phyloP scores from a whole-genome alignment of 2,888 invertebrate genomes.

The Philhelius pedissequus region DNA sequence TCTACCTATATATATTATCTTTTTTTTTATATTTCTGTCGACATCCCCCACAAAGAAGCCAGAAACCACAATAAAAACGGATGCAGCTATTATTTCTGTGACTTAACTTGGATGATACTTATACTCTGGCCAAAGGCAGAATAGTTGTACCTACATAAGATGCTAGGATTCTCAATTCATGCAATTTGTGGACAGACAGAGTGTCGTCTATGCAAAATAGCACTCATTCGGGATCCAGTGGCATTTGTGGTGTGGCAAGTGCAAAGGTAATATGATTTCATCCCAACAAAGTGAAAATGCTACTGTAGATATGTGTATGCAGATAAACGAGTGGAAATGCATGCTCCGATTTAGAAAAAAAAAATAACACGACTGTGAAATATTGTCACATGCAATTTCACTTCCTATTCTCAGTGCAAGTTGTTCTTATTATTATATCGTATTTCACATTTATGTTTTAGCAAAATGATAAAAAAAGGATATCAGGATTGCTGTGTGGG shows the following conservation, averaged over 20 bases:
- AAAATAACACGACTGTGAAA: neutral
- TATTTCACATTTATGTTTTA: neutral
- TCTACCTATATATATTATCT: neutral
- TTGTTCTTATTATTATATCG: neutral
- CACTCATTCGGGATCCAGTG: constrained; percentile 22
- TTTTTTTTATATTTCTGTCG: neutral
- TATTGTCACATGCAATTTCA: neutral
- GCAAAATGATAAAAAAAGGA: neutral
- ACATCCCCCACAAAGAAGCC: neutral
- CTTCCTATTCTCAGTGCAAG: neutral
- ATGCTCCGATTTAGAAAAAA: neutral
- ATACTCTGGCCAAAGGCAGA: constrained; percentile 38
- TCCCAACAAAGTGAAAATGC: constrained; percentile 25
- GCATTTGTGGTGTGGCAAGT: constrained; percentile 35
- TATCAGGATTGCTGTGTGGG: neutral
- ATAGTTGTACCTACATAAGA: constrained; percentile 30
- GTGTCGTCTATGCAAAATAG: constrained; percentile 4
- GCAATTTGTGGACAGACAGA: constrained; percentile 31
- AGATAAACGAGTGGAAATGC: constrained; percentile 34
- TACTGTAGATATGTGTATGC: too few relatives aligned
- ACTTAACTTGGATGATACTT: constrained; percentile 52
- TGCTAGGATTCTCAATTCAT: constrained; percentile 13
- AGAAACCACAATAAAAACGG: constrained; percentile 37
- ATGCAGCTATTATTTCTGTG: constrained; percentile 44
- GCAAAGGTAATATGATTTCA: neutral